Percentiles rank a stretch among this genome's conserved stretches.
phyloP scores from a whole-genome alignment of 1,140 invertebrate genomes.

The Macrocentrus cingulum region DNA sequence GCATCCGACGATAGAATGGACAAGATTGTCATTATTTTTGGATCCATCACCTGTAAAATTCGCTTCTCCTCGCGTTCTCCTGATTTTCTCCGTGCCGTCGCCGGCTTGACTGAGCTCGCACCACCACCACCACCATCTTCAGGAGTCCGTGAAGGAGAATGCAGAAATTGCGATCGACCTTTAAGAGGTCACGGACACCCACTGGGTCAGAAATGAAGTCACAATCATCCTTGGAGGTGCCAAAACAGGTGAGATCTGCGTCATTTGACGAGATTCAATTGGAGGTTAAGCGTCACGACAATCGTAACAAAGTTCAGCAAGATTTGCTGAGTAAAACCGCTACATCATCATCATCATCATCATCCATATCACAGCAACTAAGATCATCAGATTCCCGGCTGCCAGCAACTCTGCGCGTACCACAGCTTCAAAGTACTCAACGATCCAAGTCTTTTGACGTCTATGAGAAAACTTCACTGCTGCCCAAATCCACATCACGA shows the following conservation, averaged over 20 bases:
- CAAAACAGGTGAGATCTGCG: constrained; percentile 79
- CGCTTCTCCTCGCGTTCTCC: no score
- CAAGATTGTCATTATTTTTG: no score
- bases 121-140: no score
- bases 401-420: constrained; percentile 63
- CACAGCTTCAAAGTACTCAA: constrained; percentile 65
- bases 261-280: constrained; percentile 87
- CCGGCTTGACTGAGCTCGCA: neutral
- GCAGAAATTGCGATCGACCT: constrained; percentile 81
- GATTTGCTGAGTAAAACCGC: constrained; percentile 29
- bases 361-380: constrained; percentile 48
- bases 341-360: constrained; percentile 47
- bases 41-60: no score
- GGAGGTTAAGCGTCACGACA: constrained; percentile 65
- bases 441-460: constrained; percentile 79
- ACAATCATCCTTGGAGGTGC: constrained; percentile 84
- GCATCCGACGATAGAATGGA: no score
- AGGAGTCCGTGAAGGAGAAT: no score
- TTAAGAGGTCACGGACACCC: constrained; percentile 81
- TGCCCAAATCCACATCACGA: constrained; percentile 53
- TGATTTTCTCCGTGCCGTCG: no score
- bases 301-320: constrained; percentile 17
- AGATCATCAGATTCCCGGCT: constrained; percentile 51
- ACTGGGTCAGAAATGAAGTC: constrained; percentile 88
- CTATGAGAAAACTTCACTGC: constrained; percentile 64